These are phyloP conservation scores for Erpornis zantholeuca DNA, from an alignment of 2,113 vertebrate species.

Conservation along the genomic window DNA sequence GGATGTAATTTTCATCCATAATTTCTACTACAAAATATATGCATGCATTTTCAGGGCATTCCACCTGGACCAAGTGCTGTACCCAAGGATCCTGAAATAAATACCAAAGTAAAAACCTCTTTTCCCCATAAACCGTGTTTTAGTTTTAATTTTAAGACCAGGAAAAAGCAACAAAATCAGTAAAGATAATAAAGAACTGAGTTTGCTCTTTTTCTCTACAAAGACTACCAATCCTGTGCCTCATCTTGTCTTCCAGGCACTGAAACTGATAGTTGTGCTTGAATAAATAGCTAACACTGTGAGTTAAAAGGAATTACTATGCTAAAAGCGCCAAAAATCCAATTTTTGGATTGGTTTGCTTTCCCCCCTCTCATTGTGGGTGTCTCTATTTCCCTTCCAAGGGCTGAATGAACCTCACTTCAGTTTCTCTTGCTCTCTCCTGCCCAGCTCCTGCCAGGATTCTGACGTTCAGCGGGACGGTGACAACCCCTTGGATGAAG, in stretches of 20 bases:
- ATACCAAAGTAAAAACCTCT: too few relatives aligned
- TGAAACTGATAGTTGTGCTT: not conserved
- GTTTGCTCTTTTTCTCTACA: not conserved
- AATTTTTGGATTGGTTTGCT: not conserved
- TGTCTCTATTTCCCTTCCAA: not conserved
- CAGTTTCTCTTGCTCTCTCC: not conserved
- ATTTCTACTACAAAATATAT: not conserved
- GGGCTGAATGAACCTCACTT: not conserved
- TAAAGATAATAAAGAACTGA: not conserved
- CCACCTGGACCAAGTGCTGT: too few relatives aligned
- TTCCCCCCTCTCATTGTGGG: not conserved
- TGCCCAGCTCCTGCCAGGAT: conserved; percentile 90
- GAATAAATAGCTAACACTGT: not conserved
- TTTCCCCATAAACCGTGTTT: too few relatives aligned
- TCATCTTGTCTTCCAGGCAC: not conserved
- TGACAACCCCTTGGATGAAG: conserved; percentile 98
- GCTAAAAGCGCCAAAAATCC: not conserved
- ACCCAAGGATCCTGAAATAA: too few relatives aligned
- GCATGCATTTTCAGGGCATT: too few relatives aligned
- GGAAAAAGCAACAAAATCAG: not conserved
- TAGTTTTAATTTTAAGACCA: too few relatives aligned
- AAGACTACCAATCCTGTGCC: not conserved
- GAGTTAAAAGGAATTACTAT: not conserved
- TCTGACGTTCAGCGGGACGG: conserved; percentile 93
- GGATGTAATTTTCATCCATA: not conserved